These are phyloP conservation scores for Melanophora roralis DNA, from an alignment of 2,888 invertebrate species.

Conservation along the genomic window DNA sequence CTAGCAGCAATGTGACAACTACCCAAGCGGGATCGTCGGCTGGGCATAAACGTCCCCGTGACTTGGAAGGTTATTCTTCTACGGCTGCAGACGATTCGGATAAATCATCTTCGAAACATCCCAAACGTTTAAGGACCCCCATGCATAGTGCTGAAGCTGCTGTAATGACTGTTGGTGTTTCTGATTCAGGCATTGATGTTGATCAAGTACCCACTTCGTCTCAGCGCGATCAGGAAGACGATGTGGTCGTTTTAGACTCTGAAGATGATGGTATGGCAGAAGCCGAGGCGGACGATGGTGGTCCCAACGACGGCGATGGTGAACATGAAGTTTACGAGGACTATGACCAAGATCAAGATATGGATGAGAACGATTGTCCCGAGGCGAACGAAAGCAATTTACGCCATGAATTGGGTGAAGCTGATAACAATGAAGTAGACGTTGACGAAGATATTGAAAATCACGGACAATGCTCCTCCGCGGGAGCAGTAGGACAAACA, in stretches of 20 bases:
- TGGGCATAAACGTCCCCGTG: slow-evolving; percentile 80
- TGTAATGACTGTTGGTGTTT: slow-evolving; percentile 76
- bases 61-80: slow-evolving; percentile 79
- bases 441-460: slow-evolving; percentile 83
- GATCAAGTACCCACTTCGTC: slow-evolving; percentile 92
- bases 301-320: slow-evolving; percentile 77
- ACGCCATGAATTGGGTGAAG: slow-evolving; percentile 67
- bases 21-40: slow-evolving; percentile 79
- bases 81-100: slow-evolving; percentile 77
- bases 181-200: slow-evolving; percentile 81
- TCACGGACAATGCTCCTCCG: slow-evolving; percentile 79
- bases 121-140: slow-evolving; percentile 74
- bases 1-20: slow-evolving; percentile 83
- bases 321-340: slow-evolving; percentile 81
- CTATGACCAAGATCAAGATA: slow-evolving; percentile 78
- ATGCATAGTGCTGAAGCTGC: slow-evolving; percentile 72
- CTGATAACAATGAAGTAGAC: slow-evolving; percentile 81
- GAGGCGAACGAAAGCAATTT: slow-evolving; percentile 79
- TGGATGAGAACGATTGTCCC: slow-evolving; percentile 79
- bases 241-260: slow-evolving; percentile 87
- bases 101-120: slow-evolving; percentile 73
- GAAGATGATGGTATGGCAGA: slow-evolving; percentile 79
- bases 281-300: slow-evolving; percentile 79
- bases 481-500: slow-evolving; percentile 77
- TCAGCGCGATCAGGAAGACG: slow-evolving; percentile 90